These are phyloP conservation scores for Rhodinocichla rosea DNA, from an alignment of 2,113 vertebrate genomes.

Conservation along the genomic window DNA sequence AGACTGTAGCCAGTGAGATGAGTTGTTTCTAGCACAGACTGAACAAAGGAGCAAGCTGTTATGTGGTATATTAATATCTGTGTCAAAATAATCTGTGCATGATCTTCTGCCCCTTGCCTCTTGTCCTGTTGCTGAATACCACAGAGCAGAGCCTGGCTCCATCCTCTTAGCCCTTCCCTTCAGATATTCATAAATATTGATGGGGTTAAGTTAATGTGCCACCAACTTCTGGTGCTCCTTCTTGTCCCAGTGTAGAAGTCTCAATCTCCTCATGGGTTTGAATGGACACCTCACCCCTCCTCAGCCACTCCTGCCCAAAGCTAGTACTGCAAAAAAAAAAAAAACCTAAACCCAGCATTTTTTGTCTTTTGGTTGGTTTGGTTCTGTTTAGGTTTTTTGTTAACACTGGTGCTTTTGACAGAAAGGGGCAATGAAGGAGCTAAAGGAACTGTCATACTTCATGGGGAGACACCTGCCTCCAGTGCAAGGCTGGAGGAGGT, in stretches of 20 bases:
- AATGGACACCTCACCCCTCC: neutral
- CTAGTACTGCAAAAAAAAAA: neutral
- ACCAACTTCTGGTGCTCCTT: neutral
- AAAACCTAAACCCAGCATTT: neutral
- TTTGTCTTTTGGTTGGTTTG: neutral
- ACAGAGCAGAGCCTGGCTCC: neutral
- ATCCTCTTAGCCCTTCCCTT: neutral
- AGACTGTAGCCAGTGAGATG: too few species aligned
- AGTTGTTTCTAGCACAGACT: neutral
- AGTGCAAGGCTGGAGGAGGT: neutral
- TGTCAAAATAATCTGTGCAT: neutral
- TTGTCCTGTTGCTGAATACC: neutral
- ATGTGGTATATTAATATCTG: accelerated
- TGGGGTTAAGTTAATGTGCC: neutral
- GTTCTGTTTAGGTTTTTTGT: neutral
- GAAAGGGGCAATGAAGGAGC: neutral
- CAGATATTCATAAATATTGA: neutral
- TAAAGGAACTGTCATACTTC: neutral
- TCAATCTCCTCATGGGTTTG: neutral
- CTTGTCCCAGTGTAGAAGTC: neutral
- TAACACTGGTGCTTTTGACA: neutral
- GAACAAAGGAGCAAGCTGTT: neutral
- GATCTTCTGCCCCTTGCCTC: neutral
- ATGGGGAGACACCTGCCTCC: neutral
- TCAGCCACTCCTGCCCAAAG: neutral